These are phyloP conservation scores for Anas platyrhynchos DNA, from an alignment of 2,113 vertebrate genomes.

Conservation along the genomic window DNA sequence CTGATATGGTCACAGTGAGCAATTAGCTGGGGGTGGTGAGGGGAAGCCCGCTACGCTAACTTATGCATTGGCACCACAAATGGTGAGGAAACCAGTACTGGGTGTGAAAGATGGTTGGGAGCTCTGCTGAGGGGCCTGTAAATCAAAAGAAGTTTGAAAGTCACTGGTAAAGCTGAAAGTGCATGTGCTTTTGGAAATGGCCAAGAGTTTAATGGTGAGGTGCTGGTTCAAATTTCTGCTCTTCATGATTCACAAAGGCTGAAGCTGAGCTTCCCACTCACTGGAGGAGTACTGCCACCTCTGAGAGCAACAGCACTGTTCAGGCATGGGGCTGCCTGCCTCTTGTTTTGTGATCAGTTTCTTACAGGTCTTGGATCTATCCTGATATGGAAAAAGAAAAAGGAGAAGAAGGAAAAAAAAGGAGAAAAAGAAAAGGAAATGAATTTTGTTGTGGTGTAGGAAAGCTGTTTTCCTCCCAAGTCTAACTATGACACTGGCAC, in stretches of 20 bases:
- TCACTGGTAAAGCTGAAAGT: neutral
- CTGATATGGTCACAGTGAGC: neutral
- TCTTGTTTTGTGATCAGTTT: neutral
- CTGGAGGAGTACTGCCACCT: neutral
- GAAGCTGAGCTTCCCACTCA: neutral
- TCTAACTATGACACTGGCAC: neutral
- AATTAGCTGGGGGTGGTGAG: neutral
- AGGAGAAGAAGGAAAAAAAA: neutral
- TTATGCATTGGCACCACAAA: rapidly evolving
- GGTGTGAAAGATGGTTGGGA: neutral
- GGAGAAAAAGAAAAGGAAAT: no score
- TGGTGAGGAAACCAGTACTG: neutral
- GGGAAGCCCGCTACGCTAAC: neutral
- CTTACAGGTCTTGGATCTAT: neutral
- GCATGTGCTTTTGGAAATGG: neutral
- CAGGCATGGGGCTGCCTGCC: neutral
- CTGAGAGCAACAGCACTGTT: neutral
- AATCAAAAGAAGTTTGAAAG: neutral
- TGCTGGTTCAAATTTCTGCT: neutral
- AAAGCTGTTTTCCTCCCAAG: neutral
- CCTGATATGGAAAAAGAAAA: neutral
- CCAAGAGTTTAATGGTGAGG: neutral
- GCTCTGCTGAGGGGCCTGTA: neutral
- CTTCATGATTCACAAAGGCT: neutral
- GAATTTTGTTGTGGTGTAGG: neutral